Evolutionary conservation across 2,888 invertebrate genomes (phyloP).

Genomic region (Rapana venosa): DNA sequence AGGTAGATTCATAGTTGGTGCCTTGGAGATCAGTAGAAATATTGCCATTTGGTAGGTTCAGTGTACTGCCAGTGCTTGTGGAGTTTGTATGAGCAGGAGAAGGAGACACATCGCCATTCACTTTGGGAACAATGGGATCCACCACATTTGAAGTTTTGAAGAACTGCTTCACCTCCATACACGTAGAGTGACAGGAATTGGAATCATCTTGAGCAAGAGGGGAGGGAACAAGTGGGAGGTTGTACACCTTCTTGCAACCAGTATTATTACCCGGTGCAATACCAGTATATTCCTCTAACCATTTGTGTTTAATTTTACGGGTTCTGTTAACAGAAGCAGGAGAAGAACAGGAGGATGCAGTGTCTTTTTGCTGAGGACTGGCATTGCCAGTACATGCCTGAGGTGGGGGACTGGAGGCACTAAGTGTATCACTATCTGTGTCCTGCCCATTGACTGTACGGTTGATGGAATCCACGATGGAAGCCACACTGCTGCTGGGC

Average conservation of each 20-base stretch:
- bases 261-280: slow-evolving; percentile 72
- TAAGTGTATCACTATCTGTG: slow-evolving; percentile 77
- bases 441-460: slow-evolving; percentile 75
- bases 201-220: slow-evolving; percentile 59
- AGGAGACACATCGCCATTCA: slow-evolving; percentile 30
- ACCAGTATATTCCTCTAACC: no score
- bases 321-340: no score
- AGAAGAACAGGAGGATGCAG: no score
- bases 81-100: not conserved
- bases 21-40: slow-evolving; percentile 60
- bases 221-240: slow-evolving; percentile 48
- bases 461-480: slow-evolving; percentile 70
- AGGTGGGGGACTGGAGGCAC: slow-evolving; percentile 76
- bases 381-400: slow-evolving; percentile 57
- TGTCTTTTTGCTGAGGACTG: slow-evolving; percentile 37
- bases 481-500: slow-evolving; percentile 63
- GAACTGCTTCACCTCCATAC: slow-evolving; percentile 35
- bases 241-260: slow-evolving; percentile 71
- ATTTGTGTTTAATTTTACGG: no score
- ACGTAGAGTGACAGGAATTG: slow-evolving; percentile 43
- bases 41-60: slow-evolving; percentile 65
- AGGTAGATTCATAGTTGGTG: slow-evolving; percentile 74
- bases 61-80: slow-evolving; percentile 56
- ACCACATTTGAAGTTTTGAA: slow-evolving; percentile 20
- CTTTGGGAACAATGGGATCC: slow-evolving; percentile 2